Evolutionary conservation across 2,888 invertebrate species (phyloP).

Genomic region (Geophilus truncorum): DNA sequence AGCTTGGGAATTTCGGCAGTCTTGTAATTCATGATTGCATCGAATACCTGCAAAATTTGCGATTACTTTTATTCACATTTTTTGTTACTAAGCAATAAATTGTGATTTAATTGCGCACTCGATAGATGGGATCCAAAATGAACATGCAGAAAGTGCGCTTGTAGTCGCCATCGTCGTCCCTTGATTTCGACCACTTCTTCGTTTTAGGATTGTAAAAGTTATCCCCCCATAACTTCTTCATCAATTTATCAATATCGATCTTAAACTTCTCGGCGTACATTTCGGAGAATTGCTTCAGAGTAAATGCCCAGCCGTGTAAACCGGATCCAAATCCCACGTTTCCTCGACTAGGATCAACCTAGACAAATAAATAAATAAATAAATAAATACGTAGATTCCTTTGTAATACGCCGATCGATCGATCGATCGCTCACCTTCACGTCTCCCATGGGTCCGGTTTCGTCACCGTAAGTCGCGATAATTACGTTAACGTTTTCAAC

Average conservation of each 20-base stretch:
- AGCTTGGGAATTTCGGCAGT: constrained; percentile 88
- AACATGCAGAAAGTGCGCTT: constrained; percentile 99
- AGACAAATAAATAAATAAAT: not conserved
- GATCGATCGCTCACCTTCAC: constrained; percentile 85
- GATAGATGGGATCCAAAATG: constrained; percentile 97
- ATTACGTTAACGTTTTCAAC: constrained; percentile 99
- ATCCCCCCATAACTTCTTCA: constrained; percentile 94
- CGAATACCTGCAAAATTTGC: constrained; percentile 57
- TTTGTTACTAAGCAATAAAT: no score
- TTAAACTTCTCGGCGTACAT: constrained; percentile 99
- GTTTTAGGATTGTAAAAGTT: constrained; percentile 96
- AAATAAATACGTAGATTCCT: no score
- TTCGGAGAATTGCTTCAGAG: constrained; percentile 98
- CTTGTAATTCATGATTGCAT: constrained; percentile 85
- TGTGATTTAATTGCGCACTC: constrained; percentile 61
- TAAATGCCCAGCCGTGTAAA: constrained; percentile 99
- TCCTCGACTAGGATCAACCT: constrained; percentile 93
- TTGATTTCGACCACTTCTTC: constrained; percentile 96
- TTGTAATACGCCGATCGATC: no score
- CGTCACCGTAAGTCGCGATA: constrained; percentile 97
- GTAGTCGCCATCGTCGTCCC: constrained; percentile 70
- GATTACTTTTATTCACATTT: constrained; percentile 14
- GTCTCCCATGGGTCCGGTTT: constrained; percentile 98
- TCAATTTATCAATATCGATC: constrained; percentile 92
- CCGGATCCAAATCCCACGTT: constrained; percentile 99